Evolutionary conservation across 2,113 vertebrate genomes (phyloP).

Genomic region (Tupaia tana): DNA sequence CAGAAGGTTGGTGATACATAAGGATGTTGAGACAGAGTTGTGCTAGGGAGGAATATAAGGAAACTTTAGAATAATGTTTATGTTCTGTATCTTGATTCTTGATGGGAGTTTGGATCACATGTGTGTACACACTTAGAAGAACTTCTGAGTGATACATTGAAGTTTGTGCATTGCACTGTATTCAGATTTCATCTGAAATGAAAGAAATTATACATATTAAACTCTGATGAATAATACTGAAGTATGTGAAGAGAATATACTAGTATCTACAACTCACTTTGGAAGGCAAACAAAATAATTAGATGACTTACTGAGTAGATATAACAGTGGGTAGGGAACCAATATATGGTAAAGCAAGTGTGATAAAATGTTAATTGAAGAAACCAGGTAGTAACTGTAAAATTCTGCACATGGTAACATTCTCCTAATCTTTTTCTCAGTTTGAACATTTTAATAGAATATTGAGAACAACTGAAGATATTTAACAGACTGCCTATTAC

Average conservation of each 20-base stretch:
- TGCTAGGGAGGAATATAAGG: not conserved
- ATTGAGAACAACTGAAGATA: not conserved
- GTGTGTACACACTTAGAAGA: not conserved
- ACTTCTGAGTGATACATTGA: not conserved
- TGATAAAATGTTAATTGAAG: not conserved
- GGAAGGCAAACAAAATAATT: conserved; percentile 1
- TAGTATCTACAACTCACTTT: not conserved
- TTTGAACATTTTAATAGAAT: not conserved
- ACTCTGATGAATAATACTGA: not conserved
- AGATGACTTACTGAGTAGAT: not conserved
- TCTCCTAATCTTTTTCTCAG: not conserved
- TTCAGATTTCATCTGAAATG: not conserved
- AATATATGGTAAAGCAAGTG: conserved; percentile 2
- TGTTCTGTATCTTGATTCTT: not conserved
- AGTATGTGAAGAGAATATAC: not conserved
- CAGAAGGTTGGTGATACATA: not conserved
- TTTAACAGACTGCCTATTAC: not conserved
- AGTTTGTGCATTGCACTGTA: not conserved
- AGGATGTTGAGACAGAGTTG: not conserved
- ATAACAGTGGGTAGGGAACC: not conserved
- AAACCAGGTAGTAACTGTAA: not conserved
- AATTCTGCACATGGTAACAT: not conserved
- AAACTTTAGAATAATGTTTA: not conserved
- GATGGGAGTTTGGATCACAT: not conserved
- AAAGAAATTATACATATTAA: not conserved